A percentile compares a stretch with the other conserved stretches of the same genome.
Evolutionary conservation across 2,113 vertebrate genomes (phyloP).

Genomic region (Actenoides hombroni): DNA sequence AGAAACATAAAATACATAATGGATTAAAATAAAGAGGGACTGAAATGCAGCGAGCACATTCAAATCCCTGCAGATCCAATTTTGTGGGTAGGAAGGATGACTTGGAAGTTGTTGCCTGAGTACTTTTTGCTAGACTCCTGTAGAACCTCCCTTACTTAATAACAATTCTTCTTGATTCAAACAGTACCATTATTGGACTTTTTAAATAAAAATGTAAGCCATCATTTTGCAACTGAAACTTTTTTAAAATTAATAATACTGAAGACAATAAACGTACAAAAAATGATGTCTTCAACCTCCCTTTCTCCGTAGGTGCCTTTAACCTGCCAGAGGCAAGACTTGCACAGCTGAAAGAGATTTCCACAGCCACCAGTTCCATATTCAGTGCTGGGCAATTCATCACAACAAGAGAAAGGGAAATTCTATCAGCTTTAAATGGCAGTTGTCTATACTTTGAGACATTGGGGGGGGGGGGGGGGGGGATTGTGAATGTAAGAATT

Average conservation of each 20-base stretch:
- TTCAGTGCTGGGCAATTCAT: background rate
- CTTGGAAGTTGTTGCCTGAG: background rate
- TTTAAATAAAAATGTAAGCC: background rate
- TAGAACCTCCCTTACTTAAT: background rate
- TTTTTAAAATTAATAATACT: background rate
- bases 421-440: background rate
- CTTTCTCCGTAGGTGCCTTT: background rate
- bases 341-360: background rate
- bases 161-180: background rate
- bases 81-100: background rate
- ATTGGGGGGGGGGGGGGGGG: background rate
- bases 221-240: background rate
- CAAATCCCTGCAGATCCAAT: slow-evolving; percentile 39
- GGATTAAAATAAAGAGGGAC: background rate
- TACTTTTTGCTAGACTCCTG: background rate
- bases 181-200: background rate
- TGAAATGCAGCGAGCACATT: background rate
- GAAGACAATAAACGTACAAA: background rate
- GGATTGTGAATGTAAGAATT: no score
- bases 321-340: background rate
- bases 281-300: background rate
- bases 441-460: background rate
- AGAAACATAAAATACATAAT: slow-evolving; percentile 45
- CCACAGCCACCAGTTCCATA: background rate
- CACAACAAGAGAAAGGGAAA: background rate